These are phyloP conservation scores for Zaprionus bogoriensis DNA, from an alignment of 2,888 invertebrate genomes.

Conservation along the genomic window DNA sequence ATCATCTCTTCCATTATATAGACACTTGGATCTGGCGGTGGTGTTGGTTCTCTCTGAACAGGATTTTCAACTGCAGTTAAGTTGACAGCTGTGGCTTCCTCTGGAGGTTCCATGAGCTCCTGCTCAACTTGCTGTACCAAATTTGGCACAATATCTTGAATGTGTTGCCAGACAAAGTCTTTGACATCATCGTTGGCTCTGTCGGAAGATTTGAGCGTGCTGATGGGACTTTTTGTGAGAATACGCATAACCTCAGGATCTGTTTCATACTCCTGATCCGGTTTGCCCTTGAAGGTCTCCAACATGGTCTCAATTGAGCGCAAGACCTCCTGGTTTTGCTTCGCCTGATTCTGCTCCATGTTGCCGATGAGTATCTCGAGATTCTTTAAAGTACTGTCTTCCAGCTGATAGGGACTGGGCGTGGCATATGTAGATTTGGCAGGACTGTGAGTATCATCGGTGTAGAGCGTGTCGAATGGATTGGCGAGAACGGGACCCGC, in stretches of 20 bases:
- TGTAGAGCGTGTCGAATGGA: constrained; percentile 52
- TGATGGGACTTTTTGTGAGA: constrained; percentile 82
- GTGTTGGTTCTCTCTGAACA: constrained; percentile 27
- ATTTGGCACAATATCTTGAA: constrained; percentile 83
- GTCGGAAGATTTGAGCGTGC: constrained; percentile 49
- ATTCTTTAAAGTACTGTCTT: constrained; percentile 80
- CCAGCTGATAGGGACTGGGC: constrained; percentile 63
- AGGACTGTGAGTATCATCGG: constrained; percentile 62
- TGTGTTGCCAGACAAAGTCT: constrained; percentile 82
- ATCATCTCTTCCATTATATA: constrained; percentile 80
- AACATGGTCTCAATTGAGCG: constrained; percentile 81
- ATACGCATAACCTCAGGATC: constrained; percentile 80
- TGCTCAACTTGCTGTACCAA: constrained; percentile 82
- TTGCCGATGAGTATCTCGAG: constrained; percentile 83
- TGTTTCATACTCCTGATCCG: constrained; percentile 67
- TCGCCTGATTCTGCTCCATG: constrained; percentile 83
- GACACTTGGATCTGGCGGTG: constrained; percentile 58
- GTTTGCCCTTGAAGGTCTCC: constrained; percentile 71
- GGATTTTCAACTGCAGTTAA: constrained; percentile 1
- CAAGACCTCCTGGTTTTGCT: constrained; percentile 79
- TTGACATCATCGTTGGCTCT: constrained; percentile 76
- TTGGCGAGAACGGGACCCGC: constrained; percentile 41
- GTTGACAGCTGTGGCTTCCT: neutral
- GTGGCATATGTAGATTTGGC: constrained; percentile 65
- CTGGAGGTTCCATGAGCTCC: constrained; percentile 74